Percentiles rank a stretch among this genome's conserved stretches.
phyloP scores from a whole-genome alignment of 2,797 vertebrate genomes.

The Aplochiton taeniatus region DNA sequence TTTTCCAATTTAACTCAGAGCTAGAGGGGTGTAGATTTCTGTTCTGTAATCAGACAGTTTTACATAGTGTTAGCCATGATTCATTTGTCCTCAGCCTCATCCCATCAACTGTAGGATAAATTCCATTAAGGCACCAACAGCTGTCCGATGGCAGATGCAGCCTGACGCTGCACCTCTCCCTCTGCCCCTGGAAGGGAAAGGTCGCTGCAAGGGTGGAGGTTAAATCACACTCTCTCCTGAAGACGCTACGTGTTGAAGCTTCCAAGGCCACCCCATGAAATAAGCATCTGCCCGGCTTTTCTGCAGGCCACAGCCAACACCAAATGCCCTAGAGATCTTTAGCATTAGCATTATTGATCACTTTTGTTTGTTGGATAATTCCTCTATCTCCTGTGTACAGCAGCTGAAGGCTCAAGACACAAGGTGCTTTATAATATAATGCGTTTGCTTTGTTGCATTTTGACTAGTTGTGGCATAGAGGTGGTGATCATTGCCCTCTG shows the following conservation, averaged over 20 bases:
- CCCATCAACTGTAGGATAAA: slow-evolving; percentile 56
- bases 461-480: neutral
- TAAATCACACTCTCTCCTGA: slow-evolving; percentile 56
- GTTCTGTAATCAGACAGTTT: slow-evolving; percentile 58
- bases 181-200: slow-evolving; percentile 68
- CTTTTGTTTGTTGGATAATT: slow-evolving; percentile 46
- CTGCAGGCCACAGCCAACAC: slow-evolving; percentile 12
- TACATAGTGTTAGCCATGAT: slow-evolving; percentile 61
- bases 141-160: slow-evolving; percentile 79
- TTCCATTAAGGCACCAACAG: slow-evolving; percentile 74
- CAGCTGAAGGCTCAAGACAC: slow-evolving; percentile 20
- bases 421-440: neutral
- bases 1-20: neutral
- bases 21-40: slow-evolving; percentile 36
- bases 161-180: slow-evolving; percentile 62
- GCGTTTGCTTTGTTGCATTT: neutral
- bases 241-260: slow-evolving; percentile 67
- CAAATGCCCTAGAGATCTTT: slow-evolving; percentile 30
- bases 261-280: slow-evolving; percentile 56
- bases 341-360: slow-evolving; percentile 65
- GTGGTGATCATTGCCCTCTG: no score
- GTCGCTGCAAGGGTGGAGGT: slow-evolving; percentile 66
- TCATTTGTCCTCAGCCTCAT: slow-evolving; percentile 40
- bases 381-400: slow-evolving; percentile 29
- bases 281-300: slow-evolving; percentile 69